A percentile compares a stretch with the other conserved stretches of the same genome.
phyloP scores from a whole-genome alignment of 2,797 vertebrate species.

The Coreius guichenoti region DNA sequence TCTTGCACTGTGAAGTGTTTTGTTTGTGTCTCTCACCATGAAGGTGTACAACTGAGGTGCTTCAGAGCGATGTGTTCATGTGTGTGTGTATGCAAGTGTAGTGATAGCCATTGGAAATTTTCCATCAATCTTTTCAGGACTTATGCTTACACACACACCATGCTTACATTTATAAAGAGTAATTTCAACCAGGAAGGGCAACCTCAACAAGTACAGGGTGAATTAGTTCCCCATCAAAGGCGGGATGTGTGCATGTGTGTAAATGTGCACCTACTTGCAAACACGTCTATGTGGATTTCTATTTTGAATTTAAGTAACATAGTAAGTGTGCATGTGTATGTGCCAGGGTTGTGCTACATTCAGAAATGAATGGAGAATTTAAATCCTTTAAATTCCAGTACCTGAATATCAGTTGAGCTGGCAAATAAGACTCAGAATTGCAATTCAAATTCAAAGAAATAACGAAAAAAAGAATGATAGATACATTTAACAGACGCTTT shows the following conservation, averaged over 20 bases:
- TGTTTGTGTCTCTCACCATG: constrained; percentile 58
- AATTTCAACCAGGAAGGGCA: not conserved
- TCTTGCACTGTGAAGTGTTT: constrained; percentile 27
- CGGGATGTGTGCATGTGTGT: not conserved
- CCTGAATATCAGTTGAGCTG: not conserved
- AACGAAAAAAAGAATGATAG: not conserved
- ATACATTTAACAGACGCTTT: not conserved
- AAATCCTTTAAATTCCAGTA: not conserved
- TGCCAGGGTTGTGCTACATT: not conserved
- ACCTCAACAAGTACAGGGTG: not conserved
- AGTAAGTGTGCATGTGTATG: not conserved
- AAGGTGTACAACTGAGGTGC: constrained; percentile 54
- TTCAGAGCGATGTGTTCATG: constrained; percentile 23
- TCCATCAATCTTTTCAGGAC: constrained; percentile 70
- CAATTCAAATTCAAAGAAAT: not conserved
- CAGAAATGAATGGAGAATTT: not conserved
- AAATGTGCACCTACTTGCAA: not conserved
- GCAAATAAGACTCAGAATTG: not conserved
- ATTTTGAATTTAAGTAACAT: not conserved
- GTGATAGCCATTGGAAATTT: constrained; percentile 63
- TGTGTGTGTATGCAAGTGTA: constrained; percentile 8
- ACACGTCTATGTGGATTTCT: not conserved
- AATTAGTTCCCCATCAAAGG: constrained; percentile 8
- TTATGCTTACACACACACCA: constrained; percentile 21
- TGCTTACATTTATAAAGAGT: not conserved